Base-by-base conservation (phyloP, 2,797 vertebrate species). In the Melanotaenia pygmaea region DNA sequence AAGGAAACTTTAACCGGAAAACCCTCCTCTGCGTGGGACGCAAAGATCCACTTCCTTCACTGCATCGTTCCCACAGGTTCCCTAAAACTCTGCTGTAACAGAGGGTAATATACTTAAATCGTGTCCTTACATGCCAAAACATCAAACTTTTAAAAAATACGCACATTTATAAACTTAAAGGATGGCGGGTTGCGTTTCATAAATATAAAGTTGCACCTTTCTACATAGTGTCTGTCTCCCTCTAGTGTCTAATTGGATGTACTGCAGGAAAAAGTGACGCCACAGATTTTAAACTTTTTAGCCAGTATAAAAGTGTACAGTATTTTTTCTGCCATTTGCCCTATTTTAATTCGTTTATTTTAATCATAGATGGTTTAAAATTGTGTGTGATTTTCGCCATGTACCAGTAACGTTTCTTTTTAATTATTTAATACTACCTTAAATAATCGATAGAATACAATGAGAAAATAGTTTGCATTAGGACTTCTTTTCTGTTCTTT, bases 1-100 rank as follows among this genome's bases (percentile, higher is more conserved):
- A 93, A 91, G 91, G 90, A 93, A 94, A 92, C 78, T 93, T 94
- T 90, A 70, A 83, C 92, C 89, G 93, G 91, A 94, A 93, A 92
- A 81, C 75, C 87, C 90, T 90, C 87, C 86, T 83, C 76, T 77
- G 64, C 68, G 70, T 79, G 76, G 80, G 81, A 88, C 60, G 68
- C 74, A 47, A 0, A 38, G 64, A 67, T 62, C 24, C 61, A 77
- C 86, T 88, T 83, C 86, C 88, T 84, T 22, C 67, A 66, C 74
- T 57, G 54, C 77, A 58, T 43, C 57, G 50, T 61, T 24, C 57
- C 40, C 22, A 35, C 58, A 12, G 40, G 5, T 57, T 66, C 11
- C 65, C 61, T 35, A 0, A 7, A 1, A 28, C 12, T 54, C 1
- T 35, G 50, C 2, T 13, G 43, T 24, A 8, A 63, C 30, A 45